A percentile compares a stretch with the other conserved stretches of the same genome.
Conservation (phyloP, 2,113 vertebrate species). For the Rhynchomys soricoides region DNA sequence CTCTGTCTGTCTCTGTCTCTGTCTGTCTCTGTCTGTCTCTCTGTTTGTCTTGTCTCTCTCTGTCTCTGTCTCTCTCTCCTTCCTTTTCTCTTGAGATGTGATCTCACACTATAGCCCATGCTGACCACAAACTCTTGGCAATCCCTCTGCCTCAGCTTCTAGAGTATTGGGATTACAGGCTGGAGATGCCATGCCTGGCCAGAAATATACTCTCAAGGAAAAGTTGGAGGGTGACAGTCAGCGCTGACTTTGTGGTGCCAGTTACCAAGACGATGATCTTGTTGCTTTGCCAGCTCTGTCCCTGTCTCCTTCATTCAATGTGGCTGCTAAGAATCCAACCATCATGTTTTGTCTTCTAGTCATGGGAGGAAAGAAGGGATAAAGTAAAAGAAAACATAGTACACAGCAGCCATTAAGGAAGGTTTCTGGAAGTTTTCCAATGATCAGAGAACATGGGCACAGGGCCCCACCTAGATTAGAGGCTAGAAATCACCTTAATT, state of each 20-base stretch:
- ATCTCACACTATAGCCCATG: not conserved
- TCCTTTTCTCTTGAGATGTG: not conserved
- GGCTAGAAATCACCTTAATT: not conserved
- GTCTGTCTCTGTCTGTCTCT: not conserved
- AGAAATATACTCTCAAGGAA: not conserved
- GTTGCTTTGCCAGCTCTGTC: not conserved
- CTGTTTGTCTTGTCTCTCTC: too few species aligned
- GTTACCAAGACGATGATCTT: not conserved
- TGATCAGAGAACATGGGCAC: not conserved
- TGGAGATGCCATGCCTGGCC: not conserved
- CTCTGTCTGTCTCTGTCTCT: not conserved
- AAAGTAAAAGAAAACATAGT: not conserved
- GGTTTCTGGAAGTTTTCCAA: not conserved
- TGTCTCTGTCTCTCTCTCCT: not conserved
- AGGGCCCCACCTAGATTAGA: not conserved
- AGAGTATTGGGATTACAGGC: not conserved
- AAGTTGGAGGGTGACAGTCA: not conserved
- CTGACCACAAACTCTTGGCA: not conserved
- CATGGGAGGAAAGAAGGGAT: not conserved
- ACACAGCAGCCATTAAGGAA: not conserved
- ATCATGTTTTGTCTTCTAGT: not conserved
- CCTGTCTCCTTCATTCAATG: not conserved
- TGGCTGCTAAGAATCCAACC: not conserved
- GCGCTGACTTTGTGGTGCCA: fast-evolving
- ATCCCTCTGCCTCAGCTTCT: not conserved